Base-by-base conservation (phyloP, 2,888 invertebrate genomes). In the Yponomeuta cagnagella region DNA sequence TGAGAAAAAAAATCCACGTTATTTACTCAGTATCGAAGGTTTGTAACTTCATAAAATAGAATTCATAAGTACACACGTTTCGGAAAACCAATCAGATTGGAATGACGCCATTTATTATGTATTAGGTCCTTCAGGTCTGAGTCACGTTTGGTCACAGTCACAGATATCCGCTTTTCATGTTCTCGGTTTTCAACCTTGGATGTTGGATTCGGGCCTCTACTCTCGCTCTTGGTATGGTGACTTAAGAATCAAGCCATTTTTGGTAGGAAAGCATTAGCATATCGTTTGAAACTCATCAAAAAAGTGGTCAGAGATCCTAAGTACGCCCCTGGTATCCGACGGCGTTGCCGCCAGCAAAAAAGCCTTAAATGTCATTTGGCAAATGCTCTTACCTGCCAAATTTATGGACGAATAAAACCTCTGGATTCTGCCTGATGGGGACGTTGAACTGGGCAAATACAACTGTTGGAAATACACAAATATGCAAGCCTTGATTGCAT, bases 361-460 rank as follows among this genome's bases (percentile, higher is more conserved):
- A 58, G 52, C 52, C 52, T 58, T 58, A 58, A 58, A 58, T 58
- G 52, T 58, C 52, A 58, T 58, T 58, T 58, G 52, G 52, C 52
- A 58, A 58, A 58, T 58, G 52, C 52, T 58, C 52, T 58, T 58
- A 58, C 52, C 52, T 58, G 52, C 52, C 52, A 58, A 58, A 58
- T 58, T 58, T 58, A 58, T 58, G 52, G 52, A 58, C 52, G 52
- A 58, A 58, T 58, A 58, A 58, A 58, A 58, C 52, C 52, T 58
- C 52, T 58, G 52, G 52, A 58, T 58, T 1, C 52, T 58, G 52
- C 52, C 52, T 15, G 52, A 43, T 58, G 52, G 15, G 52, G 52
- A 58, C 52, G 52, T 58, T 58, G 52, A 58, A 12, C 52, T 58
- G 52, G 52, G 15, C 52, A 43, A 58, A 58, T 58, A 58, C 52